Conservation (phyloP, 2,888 invertebrate genomes). For the Eupeodes luniger region DNA sequence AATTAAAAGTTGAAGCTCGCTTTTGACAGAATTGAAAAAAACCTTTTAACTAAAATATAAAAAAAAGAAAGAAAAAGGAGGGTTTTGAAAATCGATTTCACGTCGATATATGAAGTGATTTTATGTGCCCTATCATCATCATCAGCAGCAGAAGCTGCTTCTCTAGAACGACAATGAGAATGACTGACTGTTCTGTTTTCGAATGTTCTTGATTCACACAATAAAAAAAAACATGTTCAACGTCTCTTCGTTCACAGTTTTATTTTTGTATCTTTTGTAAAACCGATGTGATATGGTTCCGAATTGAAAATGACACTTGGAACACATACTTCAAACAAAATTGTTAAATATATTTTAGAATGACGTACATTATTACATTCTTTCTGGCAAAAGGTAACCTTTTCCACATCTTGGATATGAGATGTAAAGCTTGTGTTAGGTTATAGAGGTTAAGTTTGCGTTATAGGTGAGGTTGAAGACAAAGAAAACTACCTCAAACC, state of each 20-base stretch:
- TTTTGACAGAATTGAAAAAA: constrained; percentile 29
- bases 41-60: constrained; percentile 4
- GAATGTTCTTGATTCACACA: constrained; percentile 39
- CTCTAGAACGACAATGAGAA: no score
- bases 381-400: no score
- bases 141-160: constrained; percentile 14
- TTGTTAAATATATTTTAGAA: constrained; percentile 36
- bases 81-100: constrained; percentile 59
- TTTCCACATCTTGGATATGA: no score
- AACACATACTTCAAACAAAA: constrained; percentile 40
- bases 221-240: neutral
- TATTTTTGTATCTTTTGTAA: neutral
- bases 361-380: neutral
- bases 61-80: neutral
- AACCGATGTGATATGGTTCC: constrained; percentile 18
- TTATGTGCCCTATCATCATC: constrained; percentile 56
- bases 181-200: constrained; percentile 26
- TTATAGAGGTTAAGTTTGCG: neutral
- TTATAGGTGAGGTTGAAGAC: neutral
- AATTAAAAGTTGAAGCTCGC: constrained; percentile 9
- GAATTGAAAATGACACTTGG: constrained; percentile 50
- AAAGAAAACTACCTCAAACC: neutral
- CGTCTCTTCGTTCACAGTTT: neutral
- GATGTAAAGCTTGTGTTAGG: neutral
- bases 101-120: constrained; percentile 47